Evolutionary conservation across 1,140 invertebrate genomes (phyloP).

Genomic region (Sesamia nonagrioides): DNA sequence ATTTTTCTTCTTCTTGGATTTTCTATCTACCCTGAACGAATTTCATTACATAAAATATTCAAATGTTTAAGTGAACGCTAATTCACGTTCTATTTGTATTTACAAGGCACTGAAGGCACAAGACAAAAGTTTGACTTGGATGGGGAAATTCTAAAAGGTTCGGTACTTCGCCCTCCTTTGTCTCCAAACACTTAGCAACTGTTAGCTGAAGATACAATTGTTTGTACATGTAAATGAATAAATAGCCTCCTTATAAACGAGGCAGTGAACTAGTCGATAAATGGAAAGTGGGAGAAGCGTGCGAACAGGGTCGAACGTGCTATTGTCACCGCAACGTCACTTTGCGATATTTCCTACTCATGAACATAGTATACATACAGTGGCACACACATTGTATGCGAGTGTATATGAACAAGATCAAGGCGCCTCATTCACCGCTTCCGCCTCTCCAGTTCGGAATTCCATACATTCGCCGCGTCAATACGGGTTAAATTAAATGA

Average conservation of each 20-base stretch:
- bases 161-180: constrained; percentile 5
- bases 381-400: constrained; percentile 39
- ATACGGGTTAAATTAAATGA: constrained; percentile 66
- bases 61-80: background rate
- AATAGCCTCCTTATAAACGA: constrained; percentile 66
- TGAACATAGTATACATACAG: constrained; percentile 55
- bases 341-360: constrained; percentile 70
- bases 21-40: background rate
- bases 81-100: background rate
- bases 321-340: constrained; percentile 77
- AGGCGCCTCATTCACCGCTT: constrained; percentile 71
- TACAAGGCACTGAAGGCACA: background rate
- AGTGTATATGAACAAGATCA: constrained; percentile 72
- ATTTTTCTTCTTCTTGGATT: no score
- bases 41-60: background rate
- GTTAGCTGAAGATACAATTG: constrained; percentile 27
- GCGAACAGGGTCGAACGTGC: constrained; percentile 81
- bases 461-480: constrained; percentile 66
- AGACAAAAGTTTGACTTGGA: constrained; percentile 5
- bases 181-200: constrained; percentile 17
- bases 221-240: constrained; percentile 44
- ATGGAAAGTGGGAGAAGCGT: constrained; percentile 78
- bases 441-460: constrained; percentile 76
- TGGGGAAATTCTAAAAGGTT: constrained; percentile 6
- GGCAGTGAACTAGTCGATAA: constrained; percentile 78